These are phyloP conservation scores for Ochropleura plecta DNA, from an alignment of 2,888 invertebrate genomes.

Conservation along the genomic window DNA sequence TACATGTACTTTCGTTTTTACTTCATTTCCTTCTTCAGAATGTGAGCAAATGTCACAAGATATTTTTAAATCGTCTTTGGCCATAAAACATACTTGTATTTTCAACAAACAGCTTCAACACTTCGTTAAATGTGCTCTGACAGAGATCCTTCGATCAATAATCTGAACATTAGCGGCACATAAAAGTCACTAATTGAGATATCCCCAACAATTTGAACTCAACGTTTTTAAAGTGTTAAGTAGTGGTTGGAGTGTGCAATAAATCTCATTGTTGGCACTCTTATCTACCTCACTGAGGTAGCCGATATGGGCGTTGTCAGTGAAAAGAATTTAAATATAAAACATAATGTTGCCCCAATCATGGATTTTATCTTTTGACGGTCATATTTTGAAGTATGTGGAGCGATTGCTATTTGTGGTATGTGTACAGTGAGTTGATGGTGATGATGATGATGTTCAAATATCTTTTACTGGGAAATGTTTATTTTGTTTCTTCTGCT, in stretches of 20 bases:
- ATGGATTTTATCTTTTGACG: conserved; percentile 52
- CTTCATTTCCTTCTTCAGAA: background rate
- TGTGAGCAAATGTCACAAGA: background rate
- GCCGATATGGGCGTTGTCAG: conserved; percentile 85
- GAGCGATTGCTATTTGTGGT: conserved; percentile 20
- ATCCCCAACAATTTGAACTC: conserved; percentile 74
- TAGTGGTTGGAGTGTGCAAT: conserved; percentile 82
- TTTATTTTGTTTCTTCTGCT: background rate
- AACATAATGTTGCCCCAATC: conserved; percentile 66
- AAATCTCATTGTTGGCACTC: conserved; percentile 86
- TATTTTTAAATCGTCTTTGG: background rate
- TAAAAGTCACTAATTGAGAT: conserved; percentile 85
- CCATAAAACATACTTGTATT: background rate
- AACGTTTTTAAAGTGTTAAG: conserved; percentile 80
- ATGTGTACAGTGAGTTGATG: conserved; percentile 2
- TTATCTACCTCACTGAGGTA: conserved; percentile 85
- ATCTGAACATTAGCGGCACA: conserved; percentile 75
- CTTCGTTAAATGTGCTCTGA: conserved; percentile 25
- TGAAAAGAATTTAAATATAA: conserved; percentile 86
- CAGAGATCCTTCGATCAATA: conserved; percentile 53
- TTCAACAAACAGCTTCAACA: conserved; percentile 1
- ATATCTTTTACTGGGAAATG: background rate
- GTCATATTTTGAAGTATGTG: conserved; percentile 63
- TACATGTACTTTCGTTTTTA: background rate
- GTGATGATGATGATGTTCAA: background rate